Evolutionary conservation across 1,140 invertebrate genomes (phyloP).

Genomic region (Drosophila busckii): DNA sequence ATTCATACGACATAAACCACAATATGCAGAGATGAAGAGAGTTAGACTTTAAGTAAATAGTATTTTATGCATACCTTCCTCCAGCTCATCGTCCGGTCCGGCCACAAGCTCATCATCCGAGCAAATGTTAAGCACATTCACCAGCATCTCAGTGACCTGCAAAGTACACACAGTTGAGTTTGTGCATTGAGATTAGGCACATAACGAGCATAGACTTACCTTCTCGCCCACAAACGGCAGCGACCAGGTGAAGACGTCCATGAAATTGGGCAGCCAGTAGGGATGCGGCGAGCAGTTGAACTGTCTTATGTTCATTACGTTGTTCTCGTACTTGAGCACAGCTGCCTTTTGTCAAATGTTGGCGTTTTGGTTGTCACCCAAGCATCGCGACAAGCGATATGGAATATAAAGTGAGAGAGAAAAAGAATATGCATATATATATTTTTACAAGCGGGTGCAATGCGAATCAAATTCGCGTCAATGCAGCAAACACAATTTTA

Average conservation of each 20-base stretch:
- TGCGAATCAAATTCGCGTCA: slow-evolving; percentile 30
- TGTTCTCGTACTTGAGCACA: slow-evolving; percentile 99
- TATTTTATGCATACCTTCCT: slow-evolving; percentile 89
- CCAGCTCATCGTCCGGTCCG: slow-evolving; percentile 96
- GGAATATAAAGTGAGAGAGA: slow-evolving; percentile 18
- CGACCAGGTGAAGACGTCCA: slow-evolving; percentile 99
- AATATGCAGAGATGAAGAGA: background rate
- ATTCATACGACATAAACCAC: slow-evolving; percentile 1
- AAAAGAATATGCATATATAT: slow-evolving; percentile 31
- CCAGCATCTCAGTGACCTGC: slow-evolving; percentile 99
- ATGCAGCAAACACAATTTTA: slow-evolving; percentile 52
- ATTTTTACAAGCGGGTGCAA: slow-evolving; percentile 22
- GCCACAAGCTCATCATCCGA: slow-evolving; percentile 99
- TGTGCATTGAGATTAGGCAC: background rate
- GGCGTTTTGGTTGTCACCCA: slow-evolving; percentile 44
- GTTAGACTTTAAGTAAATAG: background rate
- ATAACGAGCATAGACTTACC: too few species aligned
- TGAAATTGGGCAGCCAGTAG: slow-evolving; percentile 99
- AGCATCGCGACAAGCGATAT: slow-evolving; percentile 21
- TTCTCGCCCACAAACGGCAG: slow-evolving; percentile 99
- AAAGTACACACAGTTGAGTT: slow-evolving; percentile 44
- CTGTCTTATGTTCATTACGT: slow-evolving; percentile 99
- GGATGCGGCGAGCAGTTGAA: slow-evolving; percentile 99
- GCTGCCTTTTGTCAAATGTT: slow-evolving; percentile 87
- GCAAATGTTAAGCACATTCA: slow-evolving; percentile 99